These are phyloP conservation scores for Ephialtes manifestator DNA, from an alignment of 2,888 invertebrate species.

Conservation along the genomic window DNA sequence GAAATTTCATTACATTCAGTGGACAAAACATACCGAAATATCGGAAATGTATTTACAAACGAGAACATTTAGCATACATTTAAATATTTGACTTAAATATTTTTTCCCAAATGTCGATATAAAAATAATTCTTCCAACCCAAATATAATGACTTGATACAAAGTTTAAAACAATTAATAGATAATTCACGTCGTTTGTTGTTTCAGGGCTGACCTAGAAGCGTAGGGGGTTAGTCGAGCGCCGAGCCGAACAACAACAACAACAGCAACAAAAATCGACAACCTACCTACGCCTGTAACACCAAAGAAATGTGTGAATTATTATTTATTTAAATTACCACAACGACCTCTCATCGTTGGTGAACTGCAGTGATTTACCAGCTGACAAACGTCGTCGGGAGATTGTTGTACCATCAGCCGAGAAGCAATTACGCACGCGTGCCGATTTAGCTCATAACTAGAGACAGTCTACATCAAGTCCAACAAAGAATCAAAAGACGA, in stretches of 20 bases:
- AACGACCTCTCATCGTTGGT: conserved; percentile 34
- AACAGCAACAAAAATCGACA: conserved; percentile 2
- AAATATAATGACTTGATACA: not conserved
- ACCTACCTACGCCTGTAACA: conserved; percentile 14
- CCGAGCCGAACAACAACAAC: not conserved
- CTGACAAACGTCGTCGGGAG: not conserved
- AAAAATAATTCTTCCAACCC: not conserved
- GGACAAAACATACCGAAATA: too few species aligned
- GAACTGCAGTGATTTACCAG: conserved; percentile 1
- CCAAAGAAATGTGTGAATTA: conserved; percentile 16
- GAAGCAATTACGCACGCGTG: conserved; percentile 17
- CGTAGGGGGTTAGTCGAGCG: conserved; percentile 20
- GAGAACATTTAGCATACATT: too few species aligned
- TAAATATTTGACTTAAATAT: too few species aligned
- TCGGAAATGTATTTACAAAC: too few species aligned
- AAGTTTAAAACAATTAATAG: not conserved
- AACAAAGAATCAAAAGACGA: conserved; percentile 36
- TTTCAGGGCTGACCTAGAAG: conserved; percentile 58
- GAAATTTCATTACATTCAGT: too few species aligned
- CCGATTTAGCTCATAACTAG: conserved; percentile 24
- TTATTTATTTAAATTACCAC: not conserved
- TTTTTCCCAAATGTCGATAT: too few species aligned
- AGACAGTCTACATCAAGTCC: not conserved
- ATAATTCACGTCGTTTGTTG: conserved; percentile 1
- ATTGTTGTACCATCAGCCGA: conserved; percentile 1